phyloP scores from a whole-genome alignment of 2,888 invertebrate species.

The Epistrophe eligans region DNA sequence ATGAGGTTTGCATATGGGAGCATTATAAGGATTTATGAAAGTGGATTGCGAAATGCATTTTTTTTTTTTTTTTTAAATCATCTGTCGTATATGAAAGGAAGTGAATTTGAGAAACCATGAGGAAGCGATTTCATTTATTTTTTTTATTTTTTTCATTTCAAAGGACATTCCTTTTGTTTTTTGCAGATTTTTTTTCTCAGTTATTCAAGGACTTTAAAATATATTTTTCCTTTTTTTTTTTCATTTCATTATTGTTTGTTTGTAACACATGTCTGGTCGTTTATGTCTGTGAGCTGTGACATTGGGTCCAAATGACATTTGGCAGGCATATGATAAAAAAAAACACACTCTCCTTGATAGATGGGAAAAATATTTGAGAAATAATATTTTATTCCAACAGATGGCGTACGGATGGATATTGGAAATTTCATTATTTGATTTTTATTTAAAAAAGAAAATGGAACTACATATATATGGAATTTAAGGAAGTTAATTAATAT shows the following conservation, averaged over 20 bases:
- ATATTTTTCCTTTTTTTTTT: conserved; percentile 26
- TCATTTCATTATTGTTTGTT: conserved; percentile 60
- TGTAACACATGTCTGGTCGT: conserved; percentile 63
- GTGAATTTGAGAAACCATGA: conserved; percentile 48
- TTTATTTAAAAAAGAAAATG: not conserved
- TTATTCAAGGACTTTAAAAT: conserved; percentile 55
- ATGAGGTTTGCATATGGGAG: conserved; percentile 32
- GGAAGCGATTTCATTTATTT: conserved; percentile 21
- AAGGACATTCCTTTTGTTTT: conserved; percentile 46
- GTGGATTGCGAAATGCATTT: conserved; percentile 65
- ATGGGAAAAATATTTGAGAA: conserved; percentile 12
- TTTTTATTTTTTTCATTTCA: conserved; percentile 19
- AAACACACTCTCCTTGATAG: conserved; percentile 18
- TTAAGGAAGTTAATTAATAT: not conserved
- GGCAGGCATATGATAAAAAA: conserved; percentile 38
- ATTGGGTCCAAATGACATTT: conserved; percentile 38
- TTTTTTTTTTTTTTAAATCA: conserved; percentile 49
- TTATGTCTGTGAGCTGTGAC: conserved; percentile 28
- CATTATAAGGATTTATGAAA: conserved; percentile 37
- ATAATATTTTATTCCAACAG: conserved; percentile 37
- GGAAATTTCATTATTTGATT: not conserved
- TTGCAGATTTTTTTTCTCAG: not conserved
- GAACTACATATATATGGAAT: not conserved
- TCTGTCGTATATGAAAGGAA: conserved; percentile 53
- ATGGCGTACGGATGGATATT: conserved; percentile 36